phyloP scores from a whole-genome alignment of 2,888 invertebrate genomes.

The Acrobasis consociella region DNA sequence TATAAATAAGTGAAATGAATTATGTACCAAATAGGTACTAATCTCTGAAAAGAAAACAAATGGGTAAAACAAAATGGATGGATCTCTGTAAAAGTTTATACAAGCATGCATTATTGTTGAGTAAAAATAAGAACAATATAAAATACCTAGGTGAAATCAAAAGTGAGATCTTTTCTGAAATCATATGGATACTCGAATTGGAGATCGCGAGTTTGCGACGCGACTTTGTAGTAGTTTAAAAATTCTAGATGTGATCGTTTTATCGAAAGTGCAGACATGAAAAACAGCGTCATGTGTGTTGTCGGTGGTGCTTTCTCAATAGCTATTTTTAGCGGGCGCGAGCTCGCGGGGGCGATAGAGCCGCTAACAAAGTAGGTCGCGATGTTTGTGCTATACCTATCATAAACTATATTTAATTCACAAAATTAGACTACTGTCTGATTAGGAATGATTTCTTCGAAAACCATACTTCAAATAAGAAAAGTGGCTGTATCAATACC shows the following conservation, averaged over 20 bases:
- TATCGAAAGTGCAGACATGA: neutral
- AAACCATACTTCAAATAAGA: too few relatives aligned
- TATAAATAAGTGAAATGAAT: too few relatives aligned
- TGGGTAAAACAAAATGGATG: too few relatives aligned
- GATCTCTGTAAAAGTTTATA: too few relatives aligned
- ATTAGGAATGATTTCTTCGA: neutral
- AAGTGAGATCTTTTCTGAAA: too few relatives aligned
- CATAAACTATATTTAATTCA: conserved; percentile 49
- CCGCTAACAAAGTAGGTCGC: conserved; percentile 70
- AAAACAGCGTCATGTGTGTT: conserved; percentile 24
- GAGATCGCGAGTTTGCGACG: neutral
- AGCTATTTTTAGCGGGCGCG: conserved; percentile 63
- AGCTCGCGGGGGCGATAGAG: conserved; percentile 51
- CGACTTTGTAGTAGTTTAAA: neutral
- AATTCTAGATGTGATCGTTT: neutral
- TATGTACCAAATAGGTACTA: too few relatives aligned
- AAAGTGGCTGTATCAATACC: too few relatives aligned
- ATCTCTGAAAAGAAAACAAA: too few relatives aligned
- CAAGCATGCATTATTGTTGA: too few relatives aligned
- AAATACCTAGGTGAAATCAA: too few relatives aligned
- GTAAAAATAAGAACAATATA: too few relatives aligned
- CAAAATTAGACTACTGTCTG: conserved; percentile 21
- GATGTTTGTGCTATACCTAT: conserved; percentile 58
- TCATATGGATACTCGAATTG: neutral
- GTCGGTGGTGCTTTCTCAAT: conserved; percentile 59